Evolutionary conservation across 2,797 vertebrate species (phyloP), one percentile per base, ranked within the genome.

Genomic region (Pseudochirops corinnae): DNA sequence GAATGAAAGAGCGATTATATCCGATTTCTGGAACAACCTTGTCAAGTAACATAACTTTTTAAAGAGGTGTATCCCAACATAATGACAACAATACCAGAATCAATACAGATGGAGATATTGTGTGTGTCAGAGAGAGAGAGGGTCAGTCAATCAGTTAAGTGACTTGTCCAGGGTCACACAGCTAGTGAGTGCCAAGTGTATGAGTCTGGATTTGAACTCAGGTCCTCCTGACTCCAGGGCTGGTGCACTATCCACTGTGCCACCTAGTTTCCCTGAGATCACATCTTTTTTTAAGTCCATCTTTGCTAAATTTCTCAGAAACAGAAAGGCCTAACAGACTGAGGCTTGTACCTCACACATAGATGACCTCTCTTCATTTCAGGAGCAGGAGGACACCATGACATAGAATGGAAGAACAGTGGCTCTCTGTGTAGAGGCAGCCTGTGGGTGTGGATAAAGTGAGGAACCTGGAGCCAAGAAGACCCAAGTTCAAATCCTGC

Each of bases 1-100:
- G 33, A 94, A 95, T 55, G 92, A 93, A 56, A 96, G 52, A 33
- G 55, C 53, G 90, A 87, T 7, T 93, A 5, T 56, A 53, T 95
- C 90, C 96, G 93, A 53, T 82, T 90, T 56, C 93, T 62, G 4
- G 55, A 10, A 74, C 0, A 93, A 57, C 0, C 21, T 96, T 53
- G 56, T 39, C 0, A 55, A 12, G 28, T 6, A 67, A 93, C 55
- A 2, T 90, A 93, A 46, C 95, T 94, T 93, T 94, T 92, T 93
- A 5, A 39, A 95, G 90, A 94, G 93, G 58, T 5, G 93, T 3
- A 5, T 52, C 56, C 56, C 87, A 96, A 55, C 26, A 90, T 6
- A 96, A 21, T 74, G 56, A 93, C 58, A n/a, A n/a, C n/a, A 91
- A 93, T 56, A 92, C 16, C 90, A 29, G 67, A 74, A 50, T 93